Evolutionary conservation across 2,797 vertebrate genomes (phyloP), one percentile per base, ranked within the genome.

Genomic region (Cetoscarus ocellatus): DNA sequence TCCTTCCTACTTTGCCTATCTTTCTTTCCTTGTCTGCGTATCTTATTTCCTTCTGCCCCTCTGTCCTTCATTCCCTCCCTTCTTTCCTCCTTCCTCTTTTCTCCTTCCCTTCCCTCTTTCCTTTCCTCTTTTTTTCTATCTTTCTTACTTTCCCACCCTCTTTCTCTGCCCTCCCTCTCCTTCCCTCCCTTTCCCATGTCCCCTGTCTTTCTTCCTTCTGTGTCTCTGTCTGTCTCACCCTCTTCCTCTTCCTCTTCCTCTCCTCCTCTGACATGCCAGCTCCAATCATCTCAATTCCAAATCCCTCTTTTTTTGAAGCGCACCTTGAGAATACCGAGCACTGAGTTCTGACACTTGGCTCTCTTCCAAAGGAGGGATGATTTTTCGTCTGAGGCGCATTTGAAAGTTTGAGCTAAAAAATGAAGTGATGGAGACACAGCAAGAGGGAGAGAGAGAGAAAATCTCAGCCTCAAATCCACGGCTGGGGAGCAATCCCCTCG

Each of bases 251-350:
- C 8, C 59, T 10, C n/a, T n/a, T n/a, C 49, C 54, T 8, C 66
- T n/a, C 44, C 73, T 81, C 84, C 45, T 60, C 65, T 67, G 71
- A 86, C 79, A 83, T 90, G 86, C 88, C 88, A 84, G 63, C 86
- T 90, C 84, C 86, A 88, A 88, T 92, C 89, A 89, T 90, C 89
- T 91, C 86, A 86, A 82, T 89, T 91, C 84, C 85, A 89, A 87
- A 87, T 87, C 85, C 83, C 83, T 84, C 77, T 73, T 86, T 86
- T 90, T 68, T 27, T 78, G 69, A 80, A 83, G 73, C 40, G 66
- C 86, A 89, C 86, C 86, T 91, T 89, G 88, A 91, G 91, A 91
- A 88, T 87, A 90, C 85, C 10, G 73, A 90, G 81, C 42, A 68
- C 81, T 52, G 79, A 86, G 86, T 89, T 90, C 90, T 89, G 88